Base-by-base conservation (phyloP, 2,888 invertebrate genomes). In the Alcis repandata region DNA sequence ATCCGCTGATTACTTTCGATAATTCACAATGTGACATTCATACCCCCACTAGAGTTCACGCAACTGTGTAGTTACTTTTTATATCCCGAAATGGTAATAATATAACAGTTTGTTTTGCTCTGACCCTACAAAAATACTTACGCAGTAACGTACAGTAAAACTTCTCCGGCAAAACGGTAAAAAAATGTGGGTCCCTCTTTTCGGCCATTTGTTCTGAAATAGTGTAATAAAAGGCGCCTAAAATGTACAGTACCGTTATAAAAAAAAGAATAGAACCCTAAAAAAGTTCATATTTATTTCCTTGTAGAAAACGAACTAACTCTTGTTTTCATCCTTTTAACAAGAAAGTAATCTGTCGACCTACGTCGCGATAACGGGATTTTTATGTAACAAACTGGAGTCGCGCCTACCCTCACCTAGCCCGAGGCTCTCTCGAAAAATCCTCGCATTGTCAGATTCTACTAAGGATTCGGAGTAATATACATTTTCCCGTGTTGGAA, bases 281-380 rank as follows among this genome's bases (percentile, higher is more conserved):
- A 86, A 85, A 87, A 87, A 85, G 84, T 86, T 87, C 82, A 84
- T 88, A 88, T 87, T 88, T 88, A 89, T 87, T 89, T 86, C 85
- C 86, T 86, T 85, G 84, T 85, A 84, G 85, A 87, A 87, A 89
- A 86, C 85, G 86, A 88, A 89, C 88, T 86, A 85, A 88, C 86
- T 91, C 91, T 89, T 92, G 90, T 91, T 91, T 90, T 90, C 86
- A 91, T 90, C 90, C 88, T 90, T 86, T 91, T 92, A 92, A 93
- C 93, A 91, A 90, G 92, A 90, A 91, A 92, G 90, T 92, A 92
- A 92, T 92, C 91, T 92, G 91, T 91, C 90, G 91, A 89, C 90
- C 88, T 88, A 85, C 87, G 87, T 87, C 84, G 90, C 89, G 90
- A 91, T 92, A 92, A 91, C 92, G 85, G 89, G 87, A 92, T 93